A percentile compares a stretch with the other conserved stretches of the same genome.
phyloP scores from a whole-genome alignment of 2,888 invertebrate species.

The Drosophila pseudotakahashii region DNA sequence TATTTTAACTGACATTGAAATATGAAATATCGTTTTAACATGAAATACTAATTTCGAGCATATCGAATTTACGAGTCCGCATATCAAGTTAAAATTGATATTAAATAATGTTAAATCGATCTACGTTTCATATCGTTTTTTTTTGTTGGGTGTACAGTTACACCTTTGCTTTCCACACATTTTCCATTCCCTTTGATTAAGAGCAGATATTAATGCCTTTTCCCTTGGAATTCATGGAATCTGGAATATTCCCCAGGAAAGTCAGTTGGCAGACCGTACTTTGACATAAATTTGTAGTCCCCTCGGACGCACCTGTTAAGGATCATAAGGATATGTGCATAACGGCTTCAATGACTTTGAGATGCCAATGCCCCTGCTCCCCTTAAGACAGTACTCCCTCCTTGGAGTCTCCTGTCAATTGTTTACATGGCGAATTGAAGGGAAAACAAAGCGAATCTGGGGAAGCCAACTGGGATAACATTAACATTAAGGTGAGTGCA shows the following conservation, averaged over 20 bases:
- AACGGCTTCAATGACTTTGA: conserved; percentile 21
- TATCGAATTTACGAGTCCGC: too few relatives aligned
- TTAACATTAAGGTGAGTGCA: conserved; percentile 28
- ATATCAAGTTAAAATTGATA: too few relatives aligned
- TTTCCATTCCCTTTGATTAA: conserved; percentile 22
- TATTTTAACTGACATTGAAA: too few relatives aligned
- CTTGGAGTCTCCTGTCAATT: conserved; percentile 56
- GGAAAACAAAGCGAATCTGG: conserved; percentile 37
- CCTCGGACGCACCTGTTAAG: conserved; percentile 25
- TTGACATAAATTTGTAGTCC: conserved; percentile 32
- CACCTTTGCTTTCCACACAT: too few relatives aligned
- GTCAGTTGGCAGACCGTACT: conserved; percentile 28
- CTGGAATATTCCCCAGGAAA: conserved; percentile 28
- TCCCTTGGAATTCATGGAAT: conserved; percentile 21
- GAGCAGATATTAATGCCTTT: conserved; percentile 24
- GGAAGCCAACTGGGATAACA: conserved; percentile 49
- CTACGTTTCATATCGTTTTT: too few relatives aligned
- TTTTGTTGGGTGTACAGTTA: too few relatives aligned
- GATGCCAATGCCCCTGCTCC: not conserved
- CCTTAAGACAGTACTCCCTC: conserved; percentile 15
- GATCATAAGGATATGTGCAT: conserved; percentile 19
- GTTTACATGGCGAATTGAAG: conserved; percentile 57
- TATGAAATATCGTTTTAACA: too few relatives aligned
- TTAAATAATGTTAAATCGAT: too few relatives aligned
- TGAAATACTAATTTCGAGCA: too few relatives aligned